phyloP scores from a whole-genome alignment of 2,888 invertebrate genomes.

The Epirrita christyi region DNA sequence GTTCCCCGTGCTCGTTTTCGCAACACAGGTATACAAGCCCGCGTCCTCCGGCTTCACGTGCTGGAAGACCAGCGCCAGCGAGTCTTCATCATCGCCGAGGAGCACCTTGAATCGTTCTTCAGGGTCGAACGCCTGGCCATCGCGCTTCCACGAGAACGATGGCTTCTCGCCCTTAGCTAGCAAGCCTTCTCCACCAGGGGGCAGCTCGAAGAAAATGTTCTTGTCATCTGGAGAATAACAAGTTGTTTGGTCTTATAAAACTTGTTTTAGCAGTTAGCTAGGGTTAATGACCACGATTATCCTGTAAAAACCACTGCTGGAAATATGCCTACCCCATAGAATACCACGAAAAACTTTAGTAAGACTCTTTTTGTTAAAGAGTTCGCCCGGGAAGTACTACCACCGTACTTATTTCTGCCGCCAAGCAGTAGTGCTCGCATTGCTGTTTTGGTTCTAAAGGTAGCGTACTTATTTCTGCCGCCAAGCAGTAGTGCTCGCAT shows the following conservation, averaged over 20 bases:
- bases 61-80: conserved; percentile 95
- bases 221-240: conserved; percentile 87
- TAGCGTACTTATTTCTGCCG: no score
- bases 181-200: conserved; percentile 87
- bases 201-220: conserved; percentile 91
- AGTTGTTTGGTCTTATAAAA: neutral
- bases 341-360: no score
- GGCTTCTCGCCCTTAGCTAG: conserved; percentile 91
- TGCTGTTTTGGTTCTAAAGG: no score
- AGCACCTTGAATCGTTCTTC: conserved; percentile 96
- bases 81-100: conserved; percentile 96
- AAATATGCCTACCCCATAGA: no score
- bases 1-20: conserved; percentile 97
- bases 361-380: no score
- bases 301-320: no score
- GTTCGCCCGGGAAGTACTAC: no score
- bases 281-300: no score
- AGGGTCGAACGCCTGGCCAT: conserved; percentile 93
- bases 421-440: no score
- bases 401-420: no score
- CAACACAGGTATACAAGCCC: conserved; percentile 98
- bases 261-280: no score
- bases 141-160: conserved; percentile 93
- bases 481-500: no score
- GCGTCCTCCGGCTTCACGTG: conserved; percentile 97